Evolutionary conservation across 2,113 vertebrate genomes (phyloP).

Genomic region (Tragelaphus scriptus): DNA sequence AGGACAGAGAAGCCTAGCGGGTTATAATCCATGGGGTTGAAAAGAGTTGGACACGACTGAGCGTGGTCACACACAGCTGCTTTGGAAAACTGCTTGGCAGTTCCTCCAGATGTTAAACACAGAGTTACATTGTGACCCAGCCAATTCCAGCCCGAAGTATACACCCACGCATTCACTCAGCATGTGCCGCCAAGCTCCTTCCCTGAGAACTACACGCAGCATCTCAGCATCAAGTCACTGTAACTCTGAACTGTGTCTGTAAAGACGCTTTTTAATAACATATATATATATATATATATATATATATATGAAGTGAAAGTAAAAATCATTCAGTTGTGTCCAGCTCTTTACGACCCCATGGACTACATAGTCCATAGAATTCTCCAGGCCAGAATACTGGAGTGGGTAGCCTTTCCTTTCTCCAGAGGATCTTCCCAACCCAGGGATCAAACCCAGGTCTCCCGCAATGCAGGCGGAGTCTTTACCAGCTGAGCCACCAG

Average conservation of each 20-base stretch:
- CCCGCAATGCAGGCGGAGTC: rapidly evolving
- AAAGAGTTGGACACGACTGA: not conserved
- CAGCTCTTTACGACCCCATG: not conserved
- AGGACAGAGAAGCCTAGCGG: not conserved
- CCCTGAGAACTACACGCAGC: not conserved
- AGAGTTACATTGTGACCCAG: not conserved
- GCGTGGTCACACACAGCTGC: not conserved
- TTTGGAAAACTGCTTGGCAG: not conserved
- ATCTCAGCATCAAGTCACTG: not conserved
- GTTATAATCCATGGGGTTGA: not conserved
- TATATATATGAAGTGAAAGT: not conserved
- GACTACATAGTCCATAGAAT: not conserved
- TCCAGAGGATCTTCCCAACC: not conserved
- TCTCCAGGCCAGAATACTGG: not conserved
- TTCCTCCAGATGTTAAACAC: not conserved
- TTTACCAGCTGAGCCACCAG: not conserved
- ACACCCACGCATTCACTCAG: not conserved
- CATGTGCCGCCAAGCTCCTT: not conserved
- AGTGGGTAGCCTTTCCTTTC: not conserved
- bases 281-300: not conserved
- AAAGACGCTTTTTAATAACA: not conserved
- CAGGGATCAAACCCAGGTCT: not conserved
- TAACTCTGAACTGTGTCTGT: not conserved
- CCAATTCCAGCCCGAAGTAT: not conserved
- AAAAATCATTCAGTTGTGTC: not conserved